Base-by-base conservation (phyloP, 2,797 vertebrate genomes). In the Mionectes olivaceus region DNA sequence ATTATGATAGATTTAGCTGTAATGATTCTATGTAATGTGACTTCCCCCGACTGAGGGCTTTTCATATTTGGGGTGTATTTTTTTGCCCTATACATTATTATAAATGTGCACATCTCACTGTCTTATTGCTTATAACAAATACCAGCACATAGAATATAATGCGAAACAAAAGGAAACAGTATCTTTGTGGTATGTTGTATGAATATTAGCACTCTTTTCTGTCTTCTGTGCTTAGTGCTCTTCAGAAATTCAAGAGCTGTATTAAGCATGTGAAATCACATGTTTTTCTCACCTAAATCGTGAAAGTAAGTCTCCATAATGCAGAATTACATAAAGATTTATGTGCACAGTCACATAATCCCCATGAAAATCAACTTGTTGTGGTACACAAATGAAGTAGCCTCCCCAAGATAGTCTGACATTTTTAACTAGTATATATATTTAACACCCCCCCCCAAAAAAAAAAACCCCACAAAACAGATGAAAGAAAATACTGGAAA, bases 321-420 rank as follows among this genome's bases (percentile, higher is more conserved):
- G 52, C 87, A 97, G 91, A 95, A 93, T 94, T 94, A 90, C 74
- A 67, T 57, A 43, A 93, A 88, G 95, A 96, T 93, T 91, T 94
- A 90, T 41, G 89, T 86, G 77, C 63, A 64, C 22, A 82, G 59
- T 53, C 74, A 77, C 2, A 3, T 73, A 94, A 94, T 88, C 80
- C 52, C 93, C 89, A 78, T 74, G 92, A 91, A 97, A 96, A 96
- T 94, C 87, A 91, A 47, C 87, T 95, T 94, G 0, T 82, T 92
- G 87, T 83, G 81, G 76, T 76, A 93, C 83, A 93, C 83, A 94
- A 85, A 95, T 71, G 81, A 94, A 91, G 89, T 30, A 83, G 39
- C 52, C 69, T 87, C 55, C 65, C 92, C 68, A 90, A 94, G 94
- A 85, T 2, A 90, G 59, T 41, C 80, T 92, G 78, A 61, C 32